Percentiles rank a stretch among this genome's conserved stretches.
Evolutionary conservation across 2,113 vertebrate genomes (phyloP).

Genomic region (Oenanthe oenanthe): DNA sequence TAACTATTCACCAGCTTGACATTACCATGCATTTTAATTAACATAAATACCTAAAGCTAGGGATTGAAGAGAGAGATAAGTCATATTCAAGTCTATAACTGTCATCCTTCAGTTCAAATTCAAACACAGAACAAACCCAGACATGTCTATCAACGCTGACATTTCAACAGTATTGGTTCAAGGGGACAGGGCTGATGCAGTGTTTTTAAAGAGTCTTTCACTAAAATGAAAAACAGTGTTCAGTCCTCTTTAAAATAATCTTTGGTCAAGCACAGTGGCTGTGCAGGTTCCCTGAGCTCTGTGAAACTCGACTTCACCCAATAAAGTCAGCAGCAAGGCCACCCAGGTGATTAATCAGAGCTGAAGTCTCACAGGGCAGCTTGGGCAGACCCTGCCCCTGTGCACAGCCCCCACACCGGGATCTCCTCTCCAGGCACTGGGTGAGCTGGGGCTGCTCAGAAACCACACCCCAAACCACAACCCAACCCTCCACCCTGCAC

Average conservation of each 20-base stretch:
- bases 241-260: neutral
- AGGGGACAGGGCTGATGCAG: neutral
- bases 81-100: constrained; percentile 1
- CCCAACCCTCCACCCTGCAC: neutral
- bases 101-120: neutral
- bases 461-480: too few relatives aligned
- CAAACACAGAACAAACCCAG: neutral
- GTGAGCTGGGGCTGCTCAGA: neutral
- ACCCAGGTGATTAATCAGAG: too few relatives aligned
- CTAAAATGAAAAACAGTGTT: neutral
- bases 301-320: neutral
- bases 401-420: too few relatives aligned
- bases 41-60: neutral
- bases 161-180: neutral
- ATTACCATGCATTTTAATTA: constrained; percentile 34
- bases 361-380: neutral
- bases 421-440: neutral
- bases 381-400: neutral
- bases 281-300: neutral
- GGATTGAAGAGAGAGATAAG: neutral
- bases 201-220: neutral
- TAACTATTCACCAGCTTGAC: constrained; percentile 17
- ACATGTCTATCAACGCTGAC: neutral
- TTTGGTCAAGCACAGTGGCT: neutral
- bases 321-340: neutral